Base-by-base conservation (phyloP, 2,888 invertebrate species). In the Acronicta psi region DNA sequence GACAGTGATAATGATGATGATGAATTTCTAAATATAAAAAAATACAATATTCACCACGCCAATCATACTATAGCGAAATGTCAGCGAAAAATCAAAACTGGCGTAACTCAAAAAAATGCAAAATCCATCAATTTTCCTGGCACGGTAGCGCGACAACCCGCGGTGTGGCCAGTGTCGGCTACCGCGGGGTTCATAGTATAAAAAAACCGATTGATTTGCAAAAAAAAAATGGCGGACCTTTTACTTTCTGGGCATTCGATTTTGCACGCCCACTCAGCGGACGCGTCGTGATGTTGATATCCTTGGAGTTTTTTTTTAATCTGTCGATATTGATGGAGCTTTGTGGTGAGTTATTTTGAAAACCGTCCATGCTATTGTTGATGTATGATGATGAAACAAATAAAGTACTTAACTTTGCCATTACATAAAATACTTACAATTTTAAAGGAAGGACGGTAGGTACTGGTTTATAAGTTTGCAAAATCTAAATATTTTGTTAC, bases 231-330 rank as follows among this genome's bases (percentile, higher is more conserved):
- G 71, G 82, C 85, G 69, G 58, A 47, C 70, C 75, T 81, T 83
- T 83, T 89, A 85, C 89, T 91, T 90, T 91, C 89, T 34, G 67
- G 49, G 67, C 34, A 78, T 77, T 80, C 61, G 77, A 92, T 91
- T 90, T 86, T 80, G 84, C 89, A 91, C 91, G 91, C 91, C 91
- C 81, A 90, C 90, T 91, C 87, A 83, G 75, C 60, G 57, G 66
- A 65, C 67, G 50, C 41, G 29, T 17, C 43, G 41, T 60, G 53
- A 51, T 47, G 18, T 44, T 67, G 47, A 68, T 68, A 57, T 52
- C 36, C 44, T 49, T 46, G 54, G 42, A 14, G 7, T 53, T 45
- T 49, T 63, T 59, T 49, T 40, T 38, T 31, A 46, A 37, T 40
- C 11, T 50, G 18, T 34, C 31, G 20, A 37, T 23, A 14, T 11